A percentile compares a stretch with the other conserved stretches of the same genome.
Conservation (phyloP, 1,140 invertebrate species). For the Octopus sinensis region DNA sequence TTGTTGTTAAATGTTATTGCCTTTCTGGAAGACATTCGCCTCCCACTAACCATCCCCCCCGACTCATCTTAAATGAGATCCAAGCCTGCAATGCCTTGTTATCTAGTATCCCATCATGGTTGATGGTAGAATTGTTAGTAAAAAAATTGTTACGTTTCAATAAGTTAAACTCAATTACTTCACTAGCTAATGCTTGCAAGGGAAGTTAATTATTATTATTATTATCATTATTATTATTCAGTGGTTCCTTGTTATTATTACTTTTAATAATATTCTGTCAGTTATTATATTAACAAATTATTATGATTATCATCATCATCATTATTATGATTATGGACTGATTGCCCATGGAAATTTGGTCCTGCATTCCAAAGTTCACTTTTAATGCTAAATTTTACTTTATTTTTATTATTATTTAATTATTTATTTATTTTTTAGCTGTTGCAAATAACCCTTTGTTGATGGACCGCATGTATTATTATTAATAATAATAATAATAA, state of each 20-base stretch:
- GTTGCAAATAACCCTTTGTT: not conserved
- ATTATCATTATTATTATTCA: too few species aligned
- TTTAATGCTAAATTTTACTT: too few species aligned
- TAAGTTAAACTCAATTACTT: too few species aligned
- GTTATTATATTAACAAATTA: not conserved
- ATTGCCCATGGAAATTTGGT: not conserved
- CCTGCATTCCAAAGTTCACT: not conserved
- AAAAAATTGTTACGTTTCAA: not conserved
- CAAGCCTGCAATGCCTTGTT: slow-evolving; percentile 7
- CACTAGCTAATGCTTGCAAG: too few species aligned
- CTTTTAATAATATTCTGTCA: too few species aligned
- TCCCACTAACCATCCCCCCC: too few species aligned
- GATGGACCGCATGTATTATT: not conserved
- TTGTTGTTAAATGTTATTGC: too few species aligned
- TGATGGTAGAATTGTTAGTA: not conserved
- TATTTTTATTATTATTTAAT: not conserved
- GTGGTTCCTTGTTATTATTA: too few species aligned
- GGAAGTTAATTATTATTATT: too few species aligned
- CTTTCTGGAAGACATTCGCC: too few species aligned
- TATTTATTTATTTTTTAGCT: not conserved
- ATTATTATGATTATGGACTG: not conserved
- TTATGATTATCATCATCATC: not conserved
- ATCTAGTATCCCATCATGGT: not conserved
- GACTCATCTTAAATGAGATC: not conserved
- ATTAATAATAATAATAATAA: not conserved